Evolutionary conservation across 53 echinoderm and acorn worm genomes (phyloP), one percentile per base, ranked within the genome.

Genomic region (Mesocentrotus franciscanus): DNA sequence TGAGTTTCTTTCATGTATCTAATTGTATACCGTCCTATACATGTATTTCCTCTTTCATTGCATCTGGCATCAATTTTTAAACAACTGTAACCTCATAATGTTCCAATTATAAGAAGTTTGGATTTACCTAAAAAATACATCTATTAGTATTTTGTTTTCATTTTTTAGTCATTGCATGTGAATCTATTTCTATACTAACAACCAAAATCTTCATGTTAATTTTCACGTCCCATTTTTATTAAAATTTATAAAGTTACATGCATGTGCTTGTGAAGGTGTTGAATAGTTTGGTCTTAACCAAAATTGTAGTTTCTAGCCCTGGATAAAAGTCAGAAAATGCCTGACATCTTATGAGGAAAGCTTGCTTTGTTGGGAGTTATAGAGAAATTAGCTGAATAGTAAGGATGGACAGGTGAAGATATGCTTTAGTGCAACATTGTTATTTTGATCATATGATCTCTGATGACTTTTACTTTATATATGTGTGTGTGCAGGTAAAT

Each of bases 51-150:
- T 10, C 17, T 76, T 76, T 14, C 33, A 76, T 76, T 76, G 78
- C 78, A 76, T 76, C 78, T 76, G 78, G 78, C 78, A 18, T 76
- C n/a, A 24, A 14, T 83, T 83, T 83, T 83, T 83, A 83, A 83
- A 83, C 83, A 83, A 83, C 83, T 83, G 83, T 83, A n/a, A 24
- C 83, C 83, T 83, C 83, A 83, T 83, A n/a, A 83, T 83, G 24
- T 83, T 83, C 83, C 27, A 4, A 76, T 76, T 76, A 24, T 14
- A 76, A 76, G n/a, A 76, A 76, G n/a, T 30, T 70, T 83, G 22
- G 8, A 83, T 83, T n/a, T 83, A 83, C 83, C 36, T 83, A 10
- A 32, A n/a, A 83, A 83, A 32, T 83, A 34, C 83, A 34, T 83
- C 36, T 83, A 83, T 83, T 83, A 76, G 11, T 76, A 83, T 83